Conservation (phyloP, 2,797 vertebrate species). For the Pseudochaenichthys georgianus region DNA sequence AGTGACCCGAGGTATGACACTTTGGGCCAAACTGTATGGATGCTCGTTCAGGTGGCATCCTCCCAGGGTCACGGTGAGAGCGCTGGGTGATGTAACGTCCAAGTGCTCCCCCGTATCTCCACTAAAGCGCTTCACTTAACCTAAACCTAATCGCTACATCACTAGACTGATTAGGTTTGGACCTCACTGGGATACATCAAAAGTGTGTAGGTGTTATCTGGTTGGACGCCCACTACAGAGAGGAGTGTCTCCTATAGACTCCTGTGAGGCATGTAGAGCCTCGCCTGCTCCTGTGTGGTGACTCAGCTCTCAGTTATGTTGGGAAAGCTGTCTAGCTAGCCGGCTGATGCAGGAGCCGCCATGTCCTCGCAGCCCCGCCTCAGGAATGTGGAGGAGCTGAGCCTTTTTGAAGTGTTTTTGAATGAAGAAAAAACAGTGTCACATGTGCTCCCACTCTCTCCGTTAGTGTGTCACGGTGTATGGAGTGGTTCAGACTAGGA, state of each 20-base stretch:
- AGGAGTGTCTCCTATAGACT: slow-evolving; percentile 50
- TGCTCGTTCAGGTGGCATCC: slow-evolving; percentile 51
- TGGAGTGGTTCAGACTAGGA: neutral
- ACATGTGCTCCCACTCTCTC: no score
- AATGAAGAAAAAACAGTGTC: no score
- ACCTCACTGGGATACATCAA: slow-evolving; percentile 22
- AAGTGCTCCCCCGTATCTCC: slow-evolving; percentile 43
- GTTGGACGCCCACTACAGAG: slow-evolving; percentile 27
- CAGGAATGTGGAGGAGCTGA: slow-evolving; percentile 75
- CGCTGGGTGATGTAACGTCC: slow-evolving; percentile 59
- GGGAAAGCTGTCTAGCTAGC: slow-evolving; percentile 70
- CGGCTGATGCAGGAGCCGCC: slow-evolving; percentile 57
- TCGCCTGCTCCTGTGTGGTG: slow-evolving; percentile 65
- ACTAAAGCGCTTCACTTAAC: slow-evolving; percentile 32
- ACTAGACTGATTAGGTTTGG: slow-evolving; percentile 46
- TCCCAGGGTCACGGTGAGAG: slow-evolving; percentile 61
- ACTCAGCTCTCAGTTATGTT: slow-evolving; percentile 75
- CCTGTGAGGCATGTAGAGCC: slow-evolving; percentile 64
- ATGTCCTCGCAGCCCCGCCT: slow-evolving; percentile 64
- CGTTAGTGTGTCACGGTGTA: neutral
- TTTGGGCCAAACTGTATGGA: slow-evolving; percentile 61
- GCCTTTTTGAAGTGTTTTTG: slow-evolving; percentile 55
- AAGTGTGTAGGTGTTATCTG: slow-evolving; percentile 36
- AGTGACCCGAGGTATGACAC: slow-evolving; percentile 61
- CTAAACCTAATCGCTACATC: slow-evolving; percentile 39